phyloP scores from a whole-genome alignment of 2,888 invertebrate species.

The Troides oblongomaculatus region DNA sequence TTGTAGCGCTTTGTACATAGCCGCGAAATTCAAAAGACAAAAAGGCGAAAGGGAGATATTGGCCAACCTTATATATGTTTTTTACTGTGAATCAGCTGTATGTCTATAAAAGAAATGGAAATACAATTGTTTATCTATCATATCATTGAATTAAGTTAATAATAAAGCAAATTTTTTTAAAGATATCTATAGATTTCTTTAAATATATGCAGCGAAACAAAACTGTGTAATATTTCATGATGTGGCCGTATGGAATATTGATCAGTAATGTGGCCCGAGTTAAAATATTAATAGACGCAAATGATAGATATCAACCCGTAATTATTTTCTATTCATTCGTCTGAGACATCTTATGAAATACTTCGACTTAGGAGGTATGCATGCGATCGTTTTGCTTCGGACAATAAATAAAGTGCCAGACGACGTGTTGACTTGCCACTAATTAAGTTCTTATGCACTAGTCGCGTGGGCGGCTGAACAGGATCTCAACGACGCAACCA shows the following conservation, averaged over 20 bases:
- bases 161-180: too few species aligned
- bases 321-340: conserved; percentile 34
- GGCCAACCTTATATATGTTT: too few species aligned
- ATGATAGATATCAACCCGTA: conserved; percentile 23
- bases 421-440: conserved; percentile 63
- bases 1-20: too few species aligned
- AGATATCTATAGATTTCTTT: too few species aligned
- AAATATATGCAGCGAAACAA: background rate
- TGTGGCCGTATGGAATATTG: conserved; percentile 15
- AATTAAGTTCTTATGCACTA: conserved; percentile 74
- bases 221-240: conserved; percentile 9
- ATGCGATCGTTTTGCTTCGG: conserved; percentile 60
- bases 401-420: conserved; percentile 68
- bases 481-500: conserved; percentile 47
- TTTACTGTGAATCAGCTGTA: too few species aligned
- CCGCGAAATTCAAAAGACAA: too few species aligned
- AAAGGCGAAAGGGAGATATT: too few species aligned
- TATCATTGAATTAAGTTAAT: too few species aligned
- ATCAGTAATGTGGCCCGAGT: conserved; percentile 8
- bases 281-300: conserved; percentile 19
- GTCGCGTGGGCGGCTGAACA: conserved; percentile 55
- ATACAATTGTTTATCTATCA: too few species aligned
- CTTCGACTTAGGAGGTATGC: conserved; percentile 54
- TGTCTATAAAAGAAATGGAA: too few species aligned
- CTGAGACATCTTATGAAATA: conserved; percentile 47